phyloP scores from a whole-genome alignment of 2,888 invertebrate genomes.

The Eueremaeus valkanovi region DNA sequence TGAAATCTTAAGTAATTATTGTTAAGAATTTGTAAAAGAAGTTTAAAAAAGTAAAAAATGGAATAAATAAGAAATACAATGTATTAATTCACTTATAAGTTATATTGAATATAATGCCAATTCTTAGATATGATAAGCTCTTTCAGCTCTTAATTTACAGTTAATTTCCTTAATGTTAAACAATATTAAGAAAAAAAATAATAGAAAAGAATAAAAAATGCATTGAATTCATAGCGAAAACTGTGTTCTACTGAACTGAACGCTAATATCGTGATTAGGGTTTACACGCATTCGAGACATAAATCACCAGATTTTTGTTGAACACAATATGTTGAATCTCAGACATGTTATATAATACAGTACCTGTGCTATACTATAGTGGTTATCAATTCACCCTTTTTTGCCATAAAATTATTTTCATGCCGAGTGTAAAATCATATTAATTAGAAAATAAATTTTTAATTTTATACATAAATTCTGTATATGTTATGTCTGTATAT shows the following conservation, averaged over 20 bases:
- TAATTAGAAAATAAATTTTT: no score
- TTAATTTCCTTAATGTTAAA: constrained; percentile 24
- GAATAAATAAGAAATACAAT: not conserved
- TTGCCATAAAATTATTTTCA: no score
- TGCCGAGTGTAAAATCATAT: no score
- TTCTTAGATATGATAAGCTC: not conserved
- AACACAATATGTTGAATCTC: no score
- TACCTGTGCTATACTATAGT: no score
- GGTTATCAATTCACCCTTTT: no score
- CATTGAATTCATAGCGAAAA: not conserved
- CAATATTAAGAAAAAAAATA: not conserved
- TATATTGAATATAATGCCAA: not conserved
- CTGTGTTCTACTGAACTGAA: not conserved
- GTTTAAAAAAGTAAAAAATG: no score
- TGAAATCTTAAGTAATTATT: no score
- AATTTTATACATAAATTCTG: no score
- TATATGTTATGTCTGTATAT: no score
- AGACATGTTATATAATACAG: no score
- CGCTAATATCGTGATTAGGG: not conserved
- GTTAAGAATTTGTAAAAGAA: no score
- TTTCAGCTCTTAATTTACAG: not conserved
- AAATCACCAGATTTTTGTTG: not conserved
- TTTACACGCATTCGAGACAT: constrained; percentile 14
- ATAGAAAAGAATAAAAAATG: not conserved
- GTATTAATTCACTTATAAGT: not conserved